Evolutionary conservation across 2,797 vertebrate genomes (phyloP).

Genomic region (Chromobotia macracanthus): DNA sequence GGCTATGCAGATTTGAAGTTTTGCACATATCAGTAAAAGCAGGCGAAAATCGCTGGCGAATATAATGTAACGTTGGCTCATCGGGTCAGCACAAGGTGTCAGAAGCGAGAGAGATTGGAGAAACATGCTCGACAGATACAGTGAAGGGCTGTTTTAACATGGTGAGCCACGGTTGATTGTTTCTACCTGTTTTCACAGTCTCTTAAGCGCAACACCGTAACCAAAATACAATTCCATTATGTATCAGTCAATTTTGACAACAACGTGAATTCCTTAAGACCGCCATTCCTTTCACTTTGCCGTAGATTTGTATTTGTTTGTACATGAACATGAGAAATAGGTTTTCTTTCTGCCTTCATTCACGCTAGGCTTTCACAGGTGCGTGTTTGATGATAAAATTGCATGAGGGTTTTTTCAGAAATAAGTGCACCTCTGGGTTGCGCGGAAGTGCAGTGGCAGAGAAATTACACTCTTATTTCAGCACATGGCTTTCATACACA

Average conservation of each 20-base stretch:
- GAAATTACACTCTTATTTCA: constrained; percentile 46
- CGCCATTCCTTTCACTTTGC: constrained; percentile 37
- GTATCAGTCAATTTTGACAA: constrained; percentile 47
- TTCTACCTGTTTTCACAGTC: constrained; percentile 33
- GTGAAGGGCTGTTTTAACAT: constrained; percentile 24
- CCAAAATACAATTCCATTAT: constrained; percentile 40
- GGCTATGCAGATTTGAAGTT: constrained; percentile 24
- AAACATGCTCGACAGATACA: constrained; percentile 23
- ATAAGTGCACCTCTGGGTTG: constrained; percentile 57
- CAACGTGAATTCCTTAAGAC: constrained; percentile 48
- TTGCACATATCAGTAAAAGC: constrained; percentile 1
- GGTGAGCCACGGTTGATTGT: constrained; percentile 27
- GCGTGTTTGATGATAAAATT: constrained; percentile 59
- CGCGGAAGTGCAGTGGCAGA: constrained; percentile 48
- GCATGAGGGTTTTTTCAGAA: constrained; percentile 47
- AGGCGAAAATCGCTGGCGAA: constrained; percentile 12
- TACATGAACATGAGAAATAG: constrained; percentile 34
- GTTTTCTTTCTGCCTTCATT: constrained; percentile 39
- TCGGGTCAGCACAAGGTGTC: constrained; percentile 17
- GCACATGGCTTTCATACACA: constrained; percentile 26
- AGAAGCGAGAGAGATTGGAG: constrained; percentile 17
- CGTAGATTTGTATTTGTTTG: constrained; percentile 50
- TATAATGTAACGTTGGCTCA: not conserved
- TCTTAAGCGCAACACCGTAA: constrained; percentile 6
- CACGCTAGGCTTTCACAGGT: constrained; percentile 44